phyloP scores from a whole-genome alignment of 2,888 invertebrate genomes.

The Metallyticus violacea region DNA sequence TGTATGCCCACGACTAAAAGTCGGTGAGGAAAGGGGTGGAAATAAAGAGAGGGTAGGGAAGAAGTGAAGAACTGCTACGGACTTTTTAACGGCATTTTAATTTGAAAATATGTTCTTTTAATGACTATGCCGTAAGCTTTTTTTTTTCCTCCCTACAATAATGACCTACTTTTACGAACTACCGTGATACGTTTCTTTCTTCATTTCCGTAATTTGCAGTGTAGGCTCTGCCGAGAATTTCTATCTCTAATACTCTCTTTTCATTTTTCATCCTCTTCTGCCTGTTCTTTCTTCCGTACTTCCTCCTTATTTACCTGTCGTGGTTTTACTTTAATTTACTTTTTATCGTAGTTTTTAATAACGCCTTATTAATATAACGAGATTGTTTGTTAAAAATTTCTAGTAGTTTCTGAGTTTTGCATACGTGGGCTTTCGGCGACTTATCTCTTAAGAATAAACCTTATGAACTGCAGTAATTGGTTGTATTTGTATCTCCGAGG shows the following conservation, averaged over 20 bases:
- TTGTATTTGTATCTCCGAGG: not conserved
- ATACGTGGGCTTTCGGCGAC: too few relatives aligned
- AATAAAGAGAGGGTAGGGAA: not conserved
- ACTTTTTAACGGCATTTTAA: constrained; percentile 8
- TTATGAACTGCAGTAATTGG: not conserved
- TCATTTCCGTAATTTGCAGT: not conserved
- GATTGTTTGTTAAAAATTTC: not conserved
- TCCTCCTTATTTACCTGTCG: not conserved
- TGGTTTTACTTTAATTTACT: not conserved
- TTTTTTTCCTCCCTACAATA: not conserved
- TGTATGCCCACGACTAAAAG: not conserved
- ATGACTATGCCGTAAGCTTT: not conserved
- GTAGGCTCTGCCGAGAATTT: not conserved
- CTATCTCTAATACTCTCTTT: not conserved
- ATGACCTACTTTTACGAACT: constrained; percentile 1
- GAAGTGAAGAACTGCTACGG: not conserved
- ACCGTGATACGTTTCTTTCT: not conserved
- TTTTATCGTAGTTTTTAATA: not conserved
- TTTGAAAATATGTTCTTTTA: constrained; percentile 13
- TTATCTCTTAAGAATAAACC: not conserved
- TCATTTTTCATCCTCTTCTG: not conserved
- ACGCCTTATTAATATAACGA: not conserved
- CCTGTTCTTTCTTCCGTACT: too few relatives aligned
- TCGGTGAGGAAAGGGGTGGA: not conserved
- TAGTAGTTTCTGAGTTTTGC: too few relatives aligned